phyloP scores from a whole-genome alignment of 2,113 vertebrate species.

The Mastomys coucha region DNA sequence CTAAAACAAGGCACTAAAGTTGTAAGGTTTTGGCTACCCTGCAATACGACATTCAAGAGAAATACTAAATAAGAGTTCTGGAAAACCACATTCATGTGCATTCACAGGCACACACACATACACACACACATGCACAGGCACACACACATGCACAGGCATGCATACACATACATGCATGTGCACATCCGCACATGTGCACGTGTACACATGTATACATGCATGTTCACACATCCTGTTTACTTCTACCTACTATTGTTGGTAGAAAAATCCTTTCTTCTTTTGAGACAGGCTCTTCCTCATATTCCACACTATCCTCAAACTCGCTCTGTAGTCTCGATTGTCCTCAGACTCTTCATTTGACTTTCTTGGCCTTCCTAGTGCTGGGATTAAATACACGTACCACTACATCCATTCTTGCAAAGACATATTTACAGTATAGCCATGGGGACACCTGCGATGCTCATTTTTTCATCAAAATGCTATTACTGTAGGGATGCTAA shows the following conservation, averaged over 20 bases:
- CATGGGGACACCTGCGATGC: neutral
- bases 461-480: neutral
- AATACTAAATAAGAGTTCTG: neutral
- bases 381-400: neutral
- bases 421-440: neutral
- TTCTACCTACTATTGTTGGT: neutral
- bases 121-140: no score
- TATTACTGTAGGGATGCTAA: constrained; percentile 53
- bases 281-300: neutral
- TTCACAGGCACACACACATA: neutral
- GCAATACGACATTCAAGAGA: neutral
- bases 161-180: no score
- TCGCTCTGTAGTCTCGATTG: neutral
- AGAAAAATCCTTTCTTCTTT: neutral
- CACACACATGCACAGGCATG: no score
- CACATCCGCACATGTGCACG: no score
- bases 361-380: neutral
- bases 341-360: neutral
- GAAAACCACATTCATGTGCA: neutral
- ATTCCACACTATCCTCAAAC: neutral
- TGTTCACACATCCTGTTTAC: neutral
- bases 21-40: neutral
- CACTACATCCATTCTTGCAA: neutral
- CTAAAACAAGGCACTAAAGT: neutral
- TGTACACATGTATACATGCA: no score